phyloP scores from a whole-genome alignment of 2,113 vertebrate species.

The Panthera uncia region DNA sequence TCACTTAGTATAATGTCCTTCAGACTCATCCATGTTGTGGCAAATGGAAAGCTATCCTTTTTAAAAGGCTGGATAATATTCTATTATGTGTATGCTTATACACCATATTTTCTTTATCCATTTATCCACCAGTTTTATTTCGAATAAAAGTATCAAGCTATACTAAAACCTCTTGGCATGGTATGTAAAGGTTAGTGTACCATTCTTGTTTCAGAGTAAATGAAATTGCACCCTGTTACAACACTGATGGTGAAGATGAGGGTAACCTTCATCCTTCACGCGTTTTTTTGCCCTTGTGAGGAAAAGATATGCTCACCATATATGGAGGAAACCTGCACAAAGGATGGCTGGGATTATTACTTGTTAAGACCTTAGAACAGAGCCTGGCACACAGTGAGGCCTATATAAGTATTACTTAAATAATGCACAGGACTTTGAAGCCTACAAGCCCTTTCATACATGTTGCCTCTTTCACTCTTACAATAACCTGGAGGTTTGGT shows the following conservation, averaged over 20 bases:
- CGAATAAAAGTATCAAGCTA: constrained; percentile 33
- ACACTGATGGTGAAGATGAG: not conserved
- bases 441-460: not conserved
- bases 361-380: not conserved
- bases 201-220: not conserved
- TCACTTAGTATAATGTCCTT: not conserved
- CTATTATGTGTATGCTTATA: not conserved
- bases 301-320: not conserved
- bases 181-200: not conserved
- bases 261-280: not conserved
- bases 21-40: not conserved
- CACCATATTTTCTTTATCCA: not conserved
- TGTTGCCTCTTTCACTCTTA: not conserved
- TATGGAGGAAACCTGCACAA: not conserved
- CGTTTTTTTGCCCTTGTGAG: not conserved
- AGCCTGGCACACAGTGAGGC: not conserved
- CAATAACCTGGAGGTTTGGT: not conserved
- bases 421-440: not conserved
- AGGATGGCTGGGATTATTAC: not conserved
- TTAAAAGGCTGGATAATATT: not conserved
- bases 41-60: not conserved
- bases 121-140: not conserved
- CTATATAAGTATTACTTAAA: not conserved
- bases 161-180: not conserved
- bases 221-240: not conserved